Base-by-base conservation (phyloP, 2,113 vertebrate species). In the Eonycteris spelaea region DNA sequence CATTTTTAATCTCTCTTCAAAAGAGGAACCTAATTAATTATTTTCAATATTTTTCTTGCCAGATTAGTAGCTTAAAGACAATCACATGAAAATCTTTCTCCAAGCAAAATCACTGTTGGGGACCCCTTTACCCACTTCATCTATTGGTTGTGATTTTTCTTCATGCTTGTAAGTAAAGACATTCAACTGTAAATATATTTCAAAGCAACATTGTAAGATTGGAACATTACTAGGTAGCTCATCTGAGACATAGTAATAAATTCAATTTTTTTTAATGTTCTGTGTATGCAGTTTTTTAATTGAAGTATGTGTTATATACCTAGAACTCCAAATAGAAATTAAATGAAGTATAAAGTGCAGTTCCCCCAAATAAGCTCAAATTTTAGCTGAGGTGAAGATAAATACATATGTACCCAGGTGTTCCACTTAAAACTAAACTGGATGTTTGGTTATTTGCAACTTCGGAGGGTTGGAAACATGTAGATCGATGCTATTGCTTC, bases 1-100 rank as follows among this genome's bases (percentile, higher is more conserved):
- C 55, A 97, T 85, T 90, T 97, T 93, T 96, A 98, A 97, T 96
- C 79, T 88, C 97, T 94, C 93, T 98, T 98, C 97, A 97, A 95
- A 98, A 67, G 57, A 96, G 93, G 28, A 96, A 74, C 65, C 86
- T 94, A 97, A 97, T 86, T 94, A 97, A 97, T 97, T 98, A 96
- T 97, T 98, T 97, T 98, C 84, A 87, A 83, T 97, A 87, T 96
- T 96, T 98, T 98, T 95, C 95, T 97, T 93, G 77, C 51, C 89
- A 97, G 87, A 97, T 0, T 96, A 94, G 85, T 89, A 95, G 77
- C 24, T 97, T 97, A 97, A 96, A 95, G 80, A 97, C 96, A 91
- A 93, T 92, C 57, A 91, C 79, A 95, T 95, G 91, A 90, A 95
- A 97, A 96, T 85, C 90, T 15, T 12, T 78, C 88, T 96, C 2